Evolutionary conservation across 1,140 invertebrate genomes (phyloP).

Genomic region (Homarus americanus): DNA sequence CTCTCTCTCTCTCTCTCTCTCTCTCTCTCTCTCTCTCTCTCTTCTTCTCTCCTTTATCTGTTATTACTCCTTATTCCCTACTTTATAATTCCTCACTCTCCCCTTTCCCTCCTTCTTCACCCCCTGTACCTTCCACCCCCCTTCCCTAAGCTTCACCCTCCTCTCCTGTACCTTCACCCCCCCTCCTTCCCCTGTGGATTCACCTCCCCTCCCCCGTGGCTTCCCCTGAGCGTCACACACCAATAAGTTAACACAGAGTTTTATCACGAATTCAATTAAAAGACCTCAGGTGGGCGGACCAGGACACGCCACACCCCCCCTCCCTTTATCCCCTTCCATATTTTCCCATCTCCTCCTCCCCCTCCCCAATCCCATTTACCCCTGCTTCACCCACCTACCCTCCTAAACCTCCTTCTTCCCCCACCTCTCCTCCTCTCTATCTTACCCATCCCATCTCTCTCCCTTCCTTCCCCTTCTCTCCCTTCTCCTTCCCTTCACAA

Average conservation of each 20-base stretch:
- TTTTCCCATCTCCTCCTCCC: neutral
- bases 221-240: neutral
- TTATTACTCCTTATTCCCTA: too few relatives aligned
- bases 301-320: neutral
- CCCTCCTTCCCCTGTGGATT: neutral
- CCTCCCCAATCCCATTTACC: neutral
- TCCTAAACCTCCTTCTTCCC: neutral
- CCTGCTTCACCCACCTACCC: too few relatives aligned
- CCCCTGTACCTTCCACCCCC: neutral
- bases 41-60: too few relatives aligned
- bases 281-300: neutral
- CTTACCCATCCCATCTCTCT: neutral
- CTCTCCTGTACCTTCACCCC: neutral
- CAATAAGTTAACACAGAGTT: neutral
- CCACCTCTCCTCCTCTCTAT: neutral
- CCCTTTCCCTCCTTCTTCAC: neutral
- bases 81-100: too few relatives aligned
- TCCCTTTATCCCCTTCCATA: neutral
- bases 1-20: too few relatives aligned
- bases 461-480: neutral
- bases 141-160: neutral
- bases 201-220: neutral
- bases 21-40: too few relatives aligned
- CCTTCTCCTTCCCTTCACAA: neutral
- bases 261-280: constrained; percentile 12